Percentiles rank a stretch among this genome's conserved stretches.
These are phyloP conservation scores for Anguilla anguilla DNA, from an alignment of 2,797 vertebrate genomes.

Conservation along the genomic window DNA sequence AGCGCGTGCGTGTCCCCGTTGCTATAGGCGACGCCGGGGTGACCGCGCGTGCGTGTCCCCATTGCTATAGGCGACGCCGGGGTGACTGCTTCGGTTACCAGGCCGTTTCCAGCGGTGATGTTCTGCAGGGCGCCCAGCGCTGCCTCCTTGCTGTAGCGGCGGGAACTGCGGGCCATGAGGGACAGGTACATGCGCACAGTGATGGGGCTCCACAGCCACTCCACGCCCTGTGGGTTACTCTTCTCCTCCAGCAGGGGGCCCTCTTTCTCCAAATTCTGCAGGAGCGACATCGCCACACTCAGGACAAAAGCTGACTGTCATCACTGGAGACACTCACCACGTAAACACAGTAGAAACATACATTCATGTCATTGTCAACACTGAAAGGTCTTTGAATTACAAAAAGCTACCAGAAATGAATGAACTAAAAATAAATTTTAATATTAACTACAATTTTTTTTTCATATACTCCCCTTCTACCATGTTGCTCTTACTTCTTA, in stretches of 20 bases:
- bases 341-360: background rate
- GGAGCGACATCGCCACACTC: background rate
- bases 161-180: slow-evolving; percentile 83
- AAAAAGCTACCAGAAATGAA: too few species aligned
- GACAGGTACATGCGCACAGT: slow-evolving; percentile 90
- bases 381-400: slow-evolving; percentile 9
- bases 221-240: slow-evolving; percentile 79
- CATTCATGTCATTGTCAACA: background rate
- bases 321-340: too few species aligned
- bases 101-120: slow-evolving; percentile 83
- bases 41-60: too few species aligned
- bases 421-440: too few species aligned
- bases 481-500: too few species aligned
- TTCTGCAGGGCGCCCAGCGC: slow-evolving; percentile 92
- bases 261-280: slow-evolving; percentile 53
- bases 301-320: background rate
- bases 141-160: slow-evolving; percentile 82
- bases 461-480: too few species aligned
- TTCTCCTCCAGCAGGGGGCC: slow-evolving; percentile 78
- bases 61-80: too few species aligned
- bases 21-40: too few species aligned
- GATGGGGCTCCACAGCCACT: slow-evolving; percentile 88
- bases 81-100: slow-evolving; percentile 60
- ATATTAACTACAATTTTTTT: too few species aligned
- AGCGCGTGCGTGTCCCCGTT: too few species aligned